Evolutionary conservation across 2,888 invertebrate species (phyloP).

Genomic region (Eurois occulta): DNA sequence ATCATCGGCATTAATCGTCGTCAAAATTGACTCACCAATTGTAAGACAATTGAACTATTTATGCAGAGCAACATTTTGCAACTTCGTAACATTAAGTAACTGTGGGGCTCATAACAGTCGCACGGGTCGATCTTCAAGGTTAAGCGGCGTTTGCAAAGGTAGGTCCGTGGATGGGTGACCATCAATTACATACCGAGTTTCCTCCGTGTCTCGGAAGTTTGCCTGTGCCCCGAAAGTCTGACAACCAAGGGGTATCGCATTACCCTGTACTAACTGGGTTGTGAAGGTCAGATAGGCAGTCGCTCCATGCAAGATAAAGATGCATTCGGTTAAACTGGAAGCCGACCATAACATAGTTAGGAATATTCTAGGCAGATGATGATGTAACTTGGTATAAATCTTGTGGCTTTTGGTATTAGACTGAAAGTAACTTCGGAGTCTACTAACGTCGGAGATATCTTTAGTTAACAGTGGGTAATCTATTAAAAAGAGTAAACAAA

Average conservation of each 20-base stretch:
- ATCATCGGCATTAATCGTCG: background rate
- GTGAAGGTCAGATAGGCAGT: background rate
- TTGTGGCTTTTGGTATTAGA: background rate
- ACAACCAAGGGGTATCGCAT: background rate
- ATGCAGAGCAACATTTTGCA: too few relatives aligned
- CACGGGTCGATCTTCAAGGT: background rate
- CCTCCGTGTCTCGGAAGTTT: background rate
- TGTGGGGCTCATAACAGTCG: background rate
- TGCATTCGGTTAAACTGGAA: background rate
- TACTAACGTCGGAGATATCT: too few relatives aligned
- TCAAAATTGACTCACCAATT: background rate
- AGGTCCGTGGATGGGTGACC: background rate
- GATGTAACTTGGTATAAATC: background rate
- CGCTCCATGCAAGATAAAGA: background rate
- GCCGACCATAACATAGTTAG: background rate
- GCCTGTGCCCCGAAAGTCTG: background rate
- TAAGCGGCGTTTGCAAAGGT: background rate
- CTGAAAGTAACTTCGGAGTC: background rate
- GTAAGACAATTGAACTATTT: too few relatives aligned
- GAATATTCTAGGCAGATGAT: background rate
- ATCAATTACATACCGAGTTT: background rate
- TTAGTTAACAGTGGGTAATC: background rate
- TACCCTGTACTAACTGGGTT: background rate
- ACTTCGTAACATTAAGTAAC: background rate
- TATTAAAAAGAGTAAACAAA: conserved; percentile 5